These are phyloP conservation scores for Hippolais icterina DNA, from an alignment of 2,113 vertebrate genomes.

Conservation along the genomic window DNA sequence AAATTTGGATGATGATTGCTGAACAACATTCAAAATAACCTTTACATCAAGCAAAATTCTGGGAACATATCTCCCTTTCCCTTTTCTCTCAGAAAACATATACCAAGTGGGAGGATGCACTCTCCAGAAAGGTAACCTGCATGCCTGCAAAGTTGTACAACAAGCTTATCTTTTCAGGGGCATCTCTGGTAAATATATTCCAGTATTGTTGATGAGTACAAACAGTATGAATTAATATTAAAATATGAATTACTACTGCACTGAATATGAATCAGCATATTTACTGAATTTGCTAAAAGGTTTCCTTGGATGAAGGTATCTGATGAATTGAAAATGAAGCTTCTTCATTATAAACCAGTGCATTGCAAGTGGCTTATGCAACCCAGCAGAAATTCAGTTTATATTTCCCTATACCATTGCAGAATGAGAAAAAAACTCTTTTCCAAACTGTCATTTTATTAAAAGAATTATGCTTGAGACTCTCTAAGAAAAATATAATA, in stretches of 20 bases:
- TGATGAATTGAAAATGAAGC: constrained; percentile 2
- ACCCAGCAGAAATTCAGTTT: neutral
- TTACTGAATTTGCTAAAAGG: neutral
- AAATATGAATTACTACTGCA: constrained; percentile 24
- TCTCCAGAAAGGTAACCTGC: neutral
- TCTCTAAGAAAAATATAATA: neutral
- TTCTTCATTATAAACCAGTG: neutral
- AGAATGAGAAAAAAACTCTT: neutral
- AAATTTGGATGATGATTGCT: neutral
- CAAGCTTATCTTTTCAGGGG: neutral
- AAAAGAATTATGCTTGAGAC: neutral
- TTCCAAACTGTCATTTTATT: neutral
- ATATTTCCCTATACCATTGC: neutral
- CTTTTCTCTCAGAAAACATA: neutral
- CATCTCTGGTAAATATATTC: constrained; percentile 2
- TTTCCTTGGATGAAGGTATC: neutral
- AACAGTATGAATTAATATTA: constrained; percentile 31
- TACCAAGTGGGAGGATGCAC: neutral
- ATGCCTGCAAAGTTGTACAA: neutral
- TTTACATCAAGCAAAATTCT: neutral
- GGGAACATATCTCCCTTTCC: neutral
- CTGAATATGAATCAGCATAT: neutral
- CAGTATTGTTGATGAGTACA: neutral
- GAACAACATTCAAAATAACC: neutral
- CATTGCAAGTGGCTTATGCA: neutral